Percentiles rank a stretch among this genome's conserved stretches.
Evolutionary conservation across 2,888 invertebrate genomes (phyloP).

Genomic region (Mythimna pallens): DNA sequence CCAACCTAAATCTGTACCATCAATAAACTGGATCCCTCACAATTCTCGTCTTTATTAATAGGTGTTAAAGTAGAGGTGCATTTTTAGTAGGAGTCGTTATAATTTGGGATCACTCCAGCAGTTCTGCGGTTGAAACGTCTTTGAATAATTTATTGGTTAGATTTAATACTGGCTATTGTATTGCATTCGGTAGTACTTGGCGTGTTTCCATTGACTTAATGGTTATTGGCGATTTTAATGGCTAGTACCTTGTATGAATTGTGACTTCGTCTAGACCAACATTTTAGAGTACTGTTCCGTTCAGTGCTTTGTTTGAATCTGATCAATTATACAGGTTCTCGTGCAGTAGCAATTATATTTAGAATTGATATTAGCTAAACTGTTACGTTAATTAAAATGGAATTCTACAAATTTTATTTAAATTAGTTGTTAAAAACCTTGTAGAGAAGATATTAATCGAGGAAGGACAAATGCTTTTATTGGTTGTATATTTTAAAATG

Average conservation of each 20-base stretch:
- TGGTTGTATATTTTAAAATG: too few species aligned
- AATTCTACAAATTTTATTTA: not conserved
- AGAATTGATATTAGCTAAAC: not conserved
- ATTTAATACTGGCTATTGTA: slow-evolving; percentile 73
- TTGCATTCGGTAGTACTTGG: slow-evolving; percentile 64
- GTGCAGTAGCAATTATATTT: not conserved
- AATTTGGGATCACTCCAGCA: slow-evolving; percentile 55
- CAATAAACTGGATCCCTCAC: not conserved
- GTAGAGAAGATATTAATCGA: too few species aligned
- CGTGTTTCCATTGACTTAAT: slow-evolving; percentile 64
- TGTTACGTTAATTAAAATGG: not conserved
- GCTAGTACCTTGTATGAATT: slow-evolving; percentile 54
- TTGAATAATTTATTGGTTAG: slow-evolving; percentile 73
- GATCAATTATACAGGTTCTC: slow-evolving; percentile 25
- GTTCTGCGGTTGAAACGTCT: slow-evolving; percentile 66
- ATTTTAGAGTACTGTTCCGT: slow-evolving; percentile 31
- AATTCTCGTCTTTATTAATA: slow-evolving; percentile 35
- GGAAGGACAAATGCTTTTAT: too few species aligned
- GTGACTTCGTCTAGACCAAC: slow-evolving; percentile 56
- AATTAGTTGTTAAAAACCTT: not conserved
- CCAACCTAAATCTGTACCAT: slow-evolving; percentile 26
- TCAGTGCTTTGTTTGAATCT: slow-evolving; percentile 25
- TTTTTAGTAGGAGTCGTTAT: not conserved
- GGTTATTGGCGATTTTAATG: slow-evolving; percentile 56
- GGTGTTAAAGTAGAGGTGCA: not conserved